Conservation (phyloP, 2,888 invertebrate genomes). For the Tiliacea aurago region DNA sequence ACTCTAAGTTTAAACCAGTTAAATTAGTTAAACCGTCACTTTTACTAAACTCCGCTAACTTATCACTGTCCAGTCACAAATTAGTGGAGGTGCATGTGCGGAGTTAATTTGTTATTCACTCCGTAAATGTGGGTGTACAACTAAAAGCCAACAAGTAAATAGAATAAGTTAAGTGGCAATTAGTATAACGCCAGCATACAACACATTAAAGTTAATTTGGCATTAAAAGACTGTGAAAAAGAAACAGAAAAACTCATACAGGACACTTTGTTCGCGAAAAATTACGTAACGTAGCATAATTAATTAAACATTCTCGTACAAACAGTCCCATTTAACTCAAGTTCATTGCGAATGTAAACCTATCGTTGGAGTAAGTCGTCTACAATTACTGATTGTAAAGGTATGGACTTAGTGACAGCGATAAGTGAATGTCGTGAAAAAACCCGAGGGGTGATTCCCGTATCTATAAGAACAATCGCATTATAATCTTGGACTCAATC, state of each 20-base stretch:
- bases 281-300: not conserved
- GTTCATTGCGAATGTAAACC: constrained; percentile 36
- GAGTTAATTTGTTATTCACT: not conserved
- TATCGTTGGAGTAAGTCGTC: constrained; percentile 23
- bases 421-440: not conserved
- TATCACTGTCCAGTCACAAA: not conserved
- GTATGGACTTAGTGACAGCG: not conserved
- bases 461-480: not conserved
- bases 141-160: not conserved
- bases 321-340: constrained; percentile 11
- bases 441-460: not conserved
- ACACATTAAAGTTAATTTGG: not conserved
- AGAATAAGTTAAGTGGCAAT: not conserved
- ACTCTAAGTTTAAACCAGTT: not conserved
- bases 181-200: not conserved
- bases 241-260: not conserved
- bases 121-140: not conserved
- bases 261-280: not conserved
- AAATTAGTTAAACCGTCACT: not conserved
- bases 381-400: constrained; percentile 15
- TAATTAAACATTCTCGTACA: constrained; percentile 2
- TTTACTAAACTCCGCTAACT: not conserved
- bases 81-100: not conserved
- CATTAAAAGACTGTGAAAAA: not conserved
- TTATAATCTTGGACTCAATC: too few relatives aligned